Conservation (phyloP, 2,113 vertebrate species). For the Eudyptes chrysolophus region DNA sequence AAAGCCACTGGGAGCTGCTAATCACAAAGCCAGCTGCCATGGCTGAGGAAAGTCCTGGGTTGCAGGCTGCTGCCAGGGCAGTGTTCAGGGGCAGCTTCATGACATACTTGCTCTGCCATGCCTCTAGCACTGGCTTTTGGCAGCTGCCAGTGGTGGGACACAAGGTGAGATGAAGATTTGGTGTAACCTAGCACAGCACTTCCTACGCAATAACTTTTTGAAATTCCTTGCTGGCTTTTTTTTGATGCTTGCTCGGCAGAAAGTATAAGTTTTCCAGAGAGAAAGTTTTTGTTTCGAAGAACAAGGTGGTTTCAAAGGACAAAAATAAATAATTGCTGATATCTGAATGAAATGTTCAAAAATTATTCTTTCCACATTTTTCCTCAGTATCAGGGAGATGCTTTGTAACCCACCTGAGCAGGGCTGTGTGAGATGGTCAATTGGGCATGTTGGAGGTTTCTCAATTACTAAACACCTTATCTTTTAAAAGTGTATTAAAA, state of each 20-base stretch:
- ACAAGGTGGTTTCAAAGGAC: background rate
- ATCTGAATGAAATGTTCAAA: background rate
- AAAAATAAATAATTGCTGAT: background rate
- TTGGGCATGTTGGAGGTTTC: background rate
- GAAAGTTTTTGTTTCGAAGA: background rate
- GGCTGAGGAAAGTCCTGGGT: background rate
- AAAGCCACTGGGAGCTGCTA: background rate
- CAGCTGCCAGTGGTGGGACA: background rate
- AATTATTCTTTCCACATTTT: background rate
- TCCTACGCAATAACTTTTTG: background rate
- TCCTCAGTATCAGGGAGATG: background rate
- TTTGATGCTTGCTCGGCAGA: background rate
- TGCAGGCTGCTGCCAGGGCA: background rate
- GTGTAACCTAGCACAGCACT: background rate
- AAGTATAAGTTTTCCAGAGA: background rate
- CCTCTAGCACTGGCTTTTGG: background rate
- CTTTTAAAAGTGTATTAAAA: background rate
- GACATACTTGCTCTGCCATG: background rate
- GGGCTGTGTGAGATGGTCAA: background rate
- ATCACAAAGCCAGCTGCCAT: background rate
- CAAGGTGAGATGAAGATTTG: background rate
- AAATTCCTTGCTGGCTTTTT: background rate
- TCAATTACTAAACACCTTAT: background rate
- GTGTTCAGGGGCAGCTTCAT: accelerated
- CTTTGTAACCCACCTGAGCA: background rate